Base-by-base conservation (phyloP, 2,888 invertebrate species). In the Cancer borealis region DNA sequence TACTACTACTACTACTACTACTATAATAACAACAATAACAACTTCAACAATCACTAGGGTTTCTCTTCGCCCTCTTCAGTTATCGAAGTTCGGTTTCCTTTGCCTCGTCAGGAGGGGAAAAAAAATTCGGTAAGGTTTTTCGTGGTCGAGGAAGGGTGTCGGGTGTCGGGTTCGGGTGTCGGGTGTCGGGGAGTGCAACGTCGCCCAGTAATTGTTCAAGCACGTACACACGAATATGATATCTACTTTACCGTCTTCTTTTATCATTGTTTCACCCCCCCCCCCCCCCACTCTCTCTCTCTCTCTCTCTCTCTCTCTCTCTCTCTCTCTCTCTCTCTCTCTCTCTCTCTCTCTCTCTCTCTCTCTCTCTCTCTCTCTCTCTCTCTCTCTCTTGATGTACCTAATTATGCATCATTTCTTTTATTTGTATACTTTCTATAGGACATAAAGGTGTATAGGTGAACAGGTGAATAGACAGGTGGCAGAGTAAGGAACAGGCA, bases 311-410 rank as follows among this genome's bases (percentile, higher is more conserved):
- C 89, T 89, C 89, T 89, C 47, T 89, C 89, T 46, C 47, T 45
- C 47, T 89, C 89, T 46, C 46, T 89, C 26, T 46, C 47, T 46
- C 47, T 89, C 47, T 89, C 89, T 45, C 47, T 89, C 46, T 89
- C 89, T 39, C 46, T 88, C 88, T 88, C 47, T 88, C 91, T 92
- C 91, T 91, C 91, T 91, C 91, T 91, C 91, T 91, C 91, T 91
- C 91, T 91, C 91, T 91, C 91, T 91, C 91, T 91, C 91, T 91
- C 91, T 91, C 91, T 92, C 91, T 73, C 91, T 73, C 91, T 91
- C 91, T 91, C 91, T 91, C 60, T 66, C 91, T 91, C 73, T 39
- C 4, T 66, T 39, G 30, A 47, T n/a, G 26, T 30, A 90, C 49
- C n/a, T 17, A 26, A 30, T 46, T 17, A 30, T n/a, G 45, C 46